phyloP scores from a whole-genome alignment of 2,888 invertebrate genomes.

The Unio delphinus region DNA sequence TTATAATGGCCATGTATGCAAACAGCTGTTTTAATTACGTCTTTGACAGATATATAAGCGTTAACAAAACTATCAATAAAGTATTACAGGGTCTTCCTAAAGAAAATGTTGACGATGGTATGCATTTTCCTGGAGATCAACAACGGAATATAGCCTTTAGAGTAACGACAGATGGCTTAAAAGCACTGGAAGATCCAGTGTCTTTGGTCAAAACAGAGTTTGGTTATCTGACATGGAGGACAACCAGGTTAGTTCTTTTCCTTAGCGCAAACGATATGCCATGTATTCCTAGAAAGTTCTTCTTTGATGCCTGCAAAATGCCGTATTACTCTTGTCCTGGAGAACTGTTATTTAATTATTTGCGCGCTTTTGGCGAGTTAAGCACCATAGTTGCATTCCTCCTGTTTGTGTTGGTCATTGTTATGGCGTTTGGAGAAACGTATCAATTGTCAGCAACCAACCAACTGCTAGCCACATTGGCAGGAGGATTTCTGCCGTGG shows the following conservation, averaged over 20 bases:
- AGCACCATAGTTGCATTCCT: constrained; percentile 30
- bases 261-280: constrained; percentile 30
- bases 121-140: constrained; percentile 9
- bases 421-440: constrained; percentile 42
- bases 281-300: constrained; percentile 34
- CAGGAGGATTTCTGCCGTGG: constrained; percentile 43
- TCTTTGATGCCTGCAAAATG: constrained; percentile 38
- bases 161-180: constrained; percentile 36
- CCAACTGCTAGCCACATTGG: constrained; percentile 35
- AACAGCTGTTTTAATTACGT: constrained; percentile 61
- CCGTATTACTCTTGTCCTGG: constrained; percentile 36
- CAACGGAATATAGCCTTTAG: constrained; percentile 61
- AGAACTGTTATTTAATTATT: constrained; percentile 22
- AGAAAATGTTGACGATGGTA: constrained; percentile 17
- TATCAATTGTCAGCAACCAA: constrained; percentile 39
- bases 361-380: constrained; percentile 28
- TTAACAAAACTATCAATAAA: constrained; percentile 55
- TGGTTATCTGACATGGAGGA: constrained; percentile 24
- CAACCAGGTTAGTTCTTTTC: constrained; percentile 27
- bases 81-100: constrained; percentile 39
- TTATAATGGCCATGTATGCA: constrained; percentile 58
- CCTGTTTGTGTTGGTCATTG: constrained; percentile 38
- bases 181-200: constrained; percentile 24
- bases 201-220: constrained; percentile 8
- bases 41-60: constrained; percentile 54